Evolutionary conservation across 2,113 vertebrate species (phyloP).

Genomic region (western clawed frog (Xenopus tropicalis)): UCB_Xtro_10.0 CM004448.2:51702501-51703000

Average conservation of each 20-base stretch:
- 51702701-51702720: conserved; percentile 58
- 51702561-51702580: too few relatives aligned
- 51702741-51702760: conserved; percentile 66
- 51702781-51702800: conserved; percentile 63
- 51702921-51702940: conserved; percentile 54
- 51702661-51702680: conserved; percentile 76
- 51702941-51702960: conserved; percentile 55
- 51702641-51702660: conserved; percentile 67
- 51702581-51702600: too few relatives aligned
- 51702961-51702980: conserved; percentile 65
- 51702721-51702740: conserved; percentile 62
- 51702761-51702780: conserved; percentile 62
- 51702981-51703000: conserved; percentile 71
- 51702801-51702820: conserved; percentile 49
- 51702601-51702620: neutral
- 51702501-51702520: too few relatives aligned
- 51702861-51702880: conserved; percentile 50
- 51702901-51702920: conserved; percentile 59
- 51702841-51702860: conserved; percentile 54
- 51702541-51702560: too few relatives aligned
- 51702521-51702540: too few relatives aligned
- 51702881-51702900: conserved; percentile 57
- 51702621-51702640: conserved; percentile 45
- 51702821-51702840: conserved; percentile 52
- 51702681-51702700: conserved; percentile 60